Conservation (phyloP, 2,888 invertebrate genomes). For the Venusia cambrica region DNA sequence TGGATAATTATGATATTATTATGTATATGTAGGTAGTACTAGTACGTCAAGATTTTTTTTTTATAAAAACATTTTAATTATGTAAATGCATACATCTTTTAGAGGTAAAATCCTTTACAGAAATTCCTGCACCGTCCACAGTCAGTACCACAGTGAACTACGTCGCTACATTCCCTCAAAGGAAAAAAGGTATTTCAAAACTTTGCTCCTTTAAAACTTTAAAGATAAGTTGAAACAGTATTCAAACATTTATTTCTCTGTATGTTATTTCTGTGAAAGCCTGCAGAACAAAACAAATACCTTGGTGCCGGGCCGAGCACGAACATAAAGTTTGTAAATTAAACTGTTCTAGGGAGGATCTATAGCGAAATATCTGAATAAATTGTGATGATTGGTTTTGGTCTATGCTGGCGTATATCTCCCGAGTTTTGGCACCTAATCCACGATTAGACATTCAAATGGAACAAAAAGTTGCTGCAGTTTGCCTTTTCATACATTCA, state of each 20-base stretch:
- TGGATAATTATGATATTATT: no score
- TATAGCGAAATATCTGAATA: conserved; percentile 42
- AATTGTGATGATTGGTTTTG: conserved; percentile 52
- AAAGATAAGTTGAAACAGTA: conserved; percentile 15
- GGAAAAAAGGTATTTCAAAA: conserved; percentile 82
- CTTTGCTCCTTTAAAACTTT: conserved; percentile 17
- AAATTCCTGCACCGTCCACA: conserved; percentile 93
- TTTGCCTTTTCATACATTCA: conserved; percentile 64
- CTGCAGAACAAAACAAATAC: conserved; percentile 45
- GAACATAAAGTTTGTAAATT: conserved; percentile 41
- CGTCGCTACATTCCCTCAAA: conserved; percentile 79
- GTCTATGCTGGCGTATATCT: conserved; percentile 30
- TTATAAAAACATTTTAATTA: no score
- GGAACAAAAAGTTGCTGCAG: conserved; percentile 52
- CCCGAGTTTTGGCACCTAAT: conserved; percentile 55
- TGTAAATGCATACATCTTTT: conserved; percentile 3
- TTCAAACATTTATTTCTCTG: conserved; percentile 18
- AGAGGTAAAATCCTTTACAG: conserved; percentile 67
- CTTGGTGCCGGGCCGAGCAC: conserved; percentile 38
- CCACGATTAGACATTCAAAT: conserved; percentile 55
- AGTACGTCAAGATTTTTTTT: no score
- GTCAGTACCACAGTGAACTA: conserved; percentile 80
- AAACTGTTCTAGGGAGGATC: conserved; percentile 45
- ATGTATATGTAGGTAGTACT: conserved; percentile 6
- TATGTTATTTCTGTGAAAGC: conserved; percentile 24